phyloP scores from a whole-genome alignment of 2,888 invertebrate genomes.

The Amitus sp. region DNA sequence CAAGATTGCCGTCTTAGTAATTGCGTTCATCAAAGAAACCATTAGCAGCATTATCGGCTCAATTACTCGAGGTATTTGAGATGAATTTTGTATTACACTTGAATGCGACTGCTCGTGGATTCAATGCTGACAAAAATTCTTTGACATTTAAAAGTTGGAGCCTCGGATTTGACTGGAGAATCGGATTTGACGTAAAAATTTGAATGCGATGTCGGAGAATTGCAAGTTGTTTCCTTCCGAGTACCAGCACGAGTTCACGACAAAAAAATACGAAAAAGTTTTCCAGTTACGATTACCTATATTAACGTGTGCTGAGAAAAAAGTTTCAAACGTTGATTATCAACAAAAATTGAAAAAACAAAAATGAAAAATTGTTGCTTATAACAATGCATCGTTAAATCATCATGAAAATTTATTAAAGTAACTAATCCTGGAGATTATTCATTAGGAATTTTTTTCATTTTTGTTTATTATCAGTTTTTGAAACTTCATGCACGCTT shows the following conservation, averaged over 20 bases:
- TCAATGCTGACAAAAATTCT: slow-evolving; percentile 34
- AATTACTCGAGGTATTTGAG: not conserved
- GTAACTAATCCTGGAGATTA: too few species aligned
- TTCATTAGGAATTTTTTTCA: too few species aligned
- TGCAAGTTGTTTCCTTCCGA: slow-evolving; percentile 43
- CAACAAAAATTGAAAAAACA: too few species aligned
- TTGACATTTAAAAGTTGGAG: not conserved
- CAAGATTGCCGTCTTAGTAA: slow-evolving; percentile 43
- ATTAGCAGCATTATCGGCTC: not conserved
- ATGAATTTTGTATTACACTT: not conserved
- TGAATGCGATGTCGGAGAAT: slow-evolving; percentile 14
- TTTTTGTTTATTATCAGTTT: too few species aligned
- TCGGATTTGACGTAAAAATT: too few species aligned
- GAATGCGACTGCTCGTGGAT: too few species aligned
- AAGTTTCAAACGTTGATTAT: too few species aligned
- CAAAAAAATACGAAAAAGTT: slow-evolving; percentile 31
- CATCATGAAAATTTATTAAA: too few species aligned
- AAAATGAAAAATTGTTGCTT: too few species aligned
- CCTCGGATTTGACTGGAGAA: slow-evolving; percentile 16
- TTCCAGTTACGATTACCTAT: slow-evolving; percentile 41
- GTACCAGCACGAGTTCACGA: slow-evolving; percentile 43
- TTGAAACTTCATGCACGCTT: too few species aligned
- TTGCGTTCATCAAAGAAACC: slow-evolving; percentile 46
- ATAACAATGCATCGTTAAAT: too few species aligned
- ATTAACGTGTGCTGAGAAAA: too few species aligned